Evolutionary conservation across 2,888 invertebrate genomes (phyloP).

Genomic region (Cerceris rybyensis): DNA sequence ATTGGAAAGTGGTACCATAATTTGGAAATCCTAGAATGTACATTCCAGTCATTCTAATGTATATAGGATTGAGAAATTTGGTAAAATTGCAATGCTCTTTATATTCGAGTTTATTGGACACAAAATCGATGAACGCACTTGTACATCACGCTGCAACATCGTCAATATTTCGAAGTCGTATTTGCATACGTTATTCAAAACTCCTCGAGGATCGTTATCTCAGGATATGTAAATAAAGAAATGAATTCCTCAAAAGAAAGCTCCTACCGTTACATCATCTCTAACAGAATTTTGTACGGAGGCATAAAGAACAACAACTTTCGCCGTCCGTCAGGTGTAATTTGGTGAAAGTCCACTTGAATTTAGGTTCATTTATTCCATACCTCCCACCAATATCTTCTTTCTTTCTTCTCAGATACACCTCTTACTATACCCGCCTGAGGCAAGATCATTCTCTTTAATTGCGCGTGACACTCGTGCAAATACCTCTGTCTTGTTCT

Average conservation of each 20-base stretch:
- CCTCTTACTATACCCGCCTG: not conserved
- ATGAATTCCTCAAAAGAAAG: slow-evolving; percentile 50
- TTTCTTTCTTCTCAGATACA: not conserved
- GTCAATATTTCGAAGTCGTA: not conserved
- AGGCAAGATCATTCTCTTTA: not conserved
- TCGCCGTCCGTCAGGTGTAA: slow-evolving; percentile 46
- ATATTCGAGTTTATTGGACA: too few relatives aligned
- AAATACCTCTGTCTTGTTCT: not conserved
- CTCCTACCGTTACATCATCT: slow-evolving; percentile 37
- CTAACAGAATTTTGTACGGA: slow-evolving; percentile 27
- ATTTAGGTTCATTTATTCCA: not conserved
- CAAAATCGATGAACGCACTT: not conserved
- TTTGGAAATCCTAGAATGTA: too few relatives aligned
- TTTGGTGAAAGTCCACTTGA: slow-evolving; percentile 48
- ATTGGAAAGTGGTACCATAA: too few relatives aligned
- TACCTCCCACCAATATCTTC: not conserved
- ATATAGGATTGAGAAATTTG: too few relatives aligned
- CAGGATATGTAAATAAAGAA: slow-evolving; percentile 28
- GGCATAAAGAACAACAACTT: slow-evolving; percentile 52
- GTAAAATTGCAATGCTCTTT: too few relatives aligned
- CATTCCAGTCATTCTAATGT: too few relatives aligned
- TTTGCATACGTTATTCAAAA: not conserved
- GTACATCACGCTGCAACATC: not conserved
- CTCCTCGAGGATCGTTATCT: not conserved
- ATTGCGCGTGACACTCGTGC: slow-evolving; percentile 7